Base-by-base conservation (phyloP, 2,113 vertebrate genomes). In the Caranx ignobilis region DNA sequence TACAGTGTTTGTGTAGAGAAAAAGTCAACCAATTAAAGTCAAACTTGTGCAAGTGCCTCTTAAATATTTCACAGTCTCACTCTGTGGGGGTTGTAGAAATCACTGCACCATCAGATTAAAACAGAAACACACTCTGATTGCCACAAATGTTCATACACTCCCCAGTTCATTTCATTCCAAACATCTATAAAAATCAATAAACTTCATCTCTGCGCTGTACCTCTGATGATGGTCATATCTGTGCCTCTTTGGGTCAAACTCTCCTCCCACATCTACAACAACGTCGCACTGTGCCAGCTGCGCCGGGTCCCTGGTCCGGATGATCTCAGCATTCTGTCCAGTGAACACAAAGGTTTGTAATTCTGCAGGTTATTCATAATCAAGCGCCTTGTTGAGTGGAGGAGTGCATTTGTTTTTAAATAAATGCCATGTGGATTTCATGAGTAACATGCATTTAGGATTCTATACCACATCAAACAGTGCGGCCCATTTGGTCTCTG, bases 141-240 rank as follows among this genome's bases (percentile, higher is more conserved):
- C 39, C 11, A 9, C 39, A 41, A 41, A 9, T 41, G 11, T 41
- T 41, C 39, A 41, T 41, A 41, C 16, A 47, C 45, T 47, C 45
- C 45, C 45, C 45, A 47, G 45, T 15, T 15, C 16, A 18, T 18
- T 48, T 48, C 6, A 48, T 48, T 48, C 47, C 47, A 48, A 48
- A 52, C 7, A 52, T 52, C 2, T 65, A 26, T 2, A 21, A 4
- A 64, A 3, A 11, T 16, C 7, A 6, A 26, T 54, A 18, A 65
- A 57, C 15, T 15, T 13, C 5, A 55, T 73, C 3, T 71, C 55
- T 34, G 21, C 47, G 10, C 2, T 2, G 34, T 91, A 99, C 98
- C 98, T 96, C 90, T 99, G 98, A 91, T 99, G 98, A 83, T 99
- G 98, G 82, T 99, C 98, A 6, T 97, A 99, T 48, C 96, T 96